These are phyloP conservation scores for Eretmocerus hayati DNA, from an alignment of 2,888 invertebrate species.

Conservation along the genomic window DNA sequence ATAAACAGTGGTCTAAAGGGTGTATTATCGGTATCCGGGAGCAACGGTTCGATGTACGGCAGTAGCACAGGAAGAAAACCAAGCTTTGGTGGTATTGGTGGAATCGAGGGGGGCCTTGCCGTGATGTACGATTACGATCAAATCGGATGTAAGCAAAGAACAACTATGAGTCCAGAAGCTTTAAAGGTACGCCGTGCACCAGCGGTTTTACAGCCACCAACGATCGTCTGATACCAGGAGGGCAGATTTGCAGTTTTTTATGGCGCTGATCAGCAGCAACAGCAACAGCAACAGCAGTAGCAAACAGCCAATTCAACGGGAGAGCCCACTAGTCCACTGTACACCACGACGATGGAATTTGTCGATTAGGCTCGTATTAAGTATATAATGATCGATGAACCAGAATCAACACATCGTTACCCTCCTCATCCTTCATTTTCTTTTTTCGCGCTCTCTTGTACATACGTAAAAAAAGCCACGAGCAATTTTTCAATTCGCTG, in stretches of 20 bases:
- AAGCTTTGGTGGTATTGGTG: background rate
- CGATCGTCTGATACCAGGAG: slow-evolving; percentile 60
- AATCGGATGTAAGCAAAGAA: slow-evolving; percentile 36
- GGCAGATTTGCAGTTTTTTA: slow-evolving; percentile 23
- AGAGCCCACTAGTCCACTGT: slow-evolving; percentile 13
- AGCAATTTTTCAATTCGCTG: too few relatives aligned
- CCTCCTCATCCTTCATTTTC: too few relatives aligned
- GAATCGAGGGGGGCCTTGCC: slow-evolving; percentile 34
- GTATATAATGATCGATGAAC: too few relatives aligned
- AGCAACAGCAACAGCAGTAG: background rate
- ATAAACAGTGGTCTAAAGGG: slow-evolving; percentile 10
- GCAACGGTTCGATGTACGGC: slow-evolving; percentile 3
- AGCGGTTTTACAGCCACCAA: slow-evolving; percentile 83
- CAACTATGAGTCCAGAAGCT: slow-evolving; percentile 60
- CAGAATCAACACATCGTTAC: too few relatives aligned
- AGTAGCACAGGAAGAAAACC: slow-evolving; percentile 6
- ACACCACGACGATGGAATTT: slow-evolving; percentile 15
- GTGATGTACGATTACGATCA: slow-evolving; percentile 43
- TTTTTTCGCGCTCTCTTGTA: too few relatives aligned
- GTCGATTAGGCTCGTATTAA: slow-evolving; percentile 12
- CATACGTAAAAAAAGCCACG: too few relatives aligned
- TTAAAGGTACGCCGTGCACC: slow-evolving; percentile 87
- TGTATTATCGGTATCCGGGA: background rate
- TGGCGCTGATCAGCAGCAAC: slow-evolving; percentile 12
- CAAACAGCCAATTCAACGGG: background rate